Base-by-base conservation (phyloP, 2,888 invertebrate genomes). In the Pterobdella sp. region DNA sequence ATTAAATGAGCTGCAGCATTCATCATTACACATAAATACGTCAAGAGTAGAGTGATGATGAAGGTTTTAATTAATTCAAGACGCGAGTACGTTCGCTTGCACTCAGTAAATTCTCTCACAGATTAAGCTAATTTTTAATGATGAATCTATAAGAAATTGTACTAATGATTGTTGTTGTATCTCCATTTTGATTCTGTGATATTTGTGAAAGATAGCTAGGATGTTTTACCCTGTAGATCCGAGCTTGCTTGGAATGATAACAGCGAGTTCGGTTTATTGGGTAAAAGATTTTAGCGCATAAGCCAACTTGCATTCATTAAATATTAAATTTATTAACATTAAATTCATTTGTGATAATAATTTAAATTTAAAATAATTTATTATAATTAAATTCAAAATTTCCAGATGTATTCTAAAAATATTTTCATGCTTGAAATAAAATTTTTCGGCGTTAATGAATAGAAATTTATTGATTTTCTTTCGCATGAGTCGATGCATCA, bases 161-260 rank as follows among this genome's bases (percentile, higher is more conserved):
- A n/a, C n/a, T n/a, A n/a, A n/a, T n/a, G n/a, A n/a, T n/a, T n/a
- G n/a, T n/a, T n/a, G n/a, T n/a, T n/a, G n/a, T n/a, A n/a, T n/a
- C n/a, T n/a, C 42, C 42, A 42, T 42, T 26, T 26, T 63, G n/a
- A 63, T 65, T 32, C 14, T 29, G 4, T 32, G 26, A 7, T 7
- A 31, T 32, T 35, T 7, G 10, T 7, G 10, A 29, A 63, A 26
- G 10, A n/a, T 63, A 7, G 31, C n/a, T 7, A 14, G 7, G 63
- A 29, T 63, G 63, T 18, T 65, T 22, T 65, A 65, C 65, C 65
- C 65, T 65, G 65, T 65, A 65, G 65, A 65, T 35, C 65, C 65
- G 65, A 65, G 65, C 65, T 65, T 65, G 65, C 32, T 65, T 7
- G 3, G 26, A 4, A 42, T 56, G 14, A 4, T 18, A 56, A n/a